These are phyloP conservation scores for Ischnura elegans DNA, from an alignment of 2,888 invertebrate genomes.

Conservation along the genomic window DNA sequence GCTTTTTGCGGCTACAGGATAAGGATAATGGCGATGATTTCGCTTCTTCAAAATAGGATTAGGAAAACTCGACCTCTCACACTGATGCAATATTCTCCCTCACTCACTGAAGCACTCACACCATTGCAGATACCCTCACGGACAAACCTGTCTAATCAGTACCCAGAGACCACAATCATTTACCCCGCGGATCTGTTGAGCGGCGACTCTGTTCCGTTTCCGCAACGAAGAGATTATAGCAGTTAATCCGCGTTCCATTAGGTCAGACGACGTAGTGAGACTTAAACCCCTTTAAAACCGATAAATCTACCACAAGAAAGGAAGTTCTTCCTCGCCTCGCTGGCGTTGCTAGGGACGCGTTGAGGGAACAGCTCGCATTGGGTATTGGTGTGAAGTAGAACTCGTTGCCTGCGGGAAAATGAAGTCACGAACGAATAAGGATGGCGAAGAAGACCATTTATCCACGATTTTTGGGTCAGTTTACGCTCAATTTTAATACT, in stretches of 20 bases:
- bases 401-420: too few species aligned
- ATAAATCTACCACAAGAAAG: conserved; percentile 26
- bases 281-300: conserved; percentile 38
- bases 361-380: neutral
- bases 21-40: neutral
- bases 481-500: too few species aligned
- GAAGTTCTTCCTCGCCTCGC: conserved; percentile 2
- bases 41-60: conserved; percentile 45
- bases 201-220: conserved; percentile 40
- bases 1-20: neutral
- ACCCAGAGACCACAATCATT: conserved; percentile 52
- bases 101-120: neutral
- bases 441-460: too few species aligned
- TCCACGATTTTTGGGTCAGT: too few species aligned
- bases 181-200: conserved; percentile 59
- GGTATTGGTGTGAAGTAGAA: neutral
- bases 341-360: neutral
- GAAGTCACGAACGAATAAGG: too few species aligned
- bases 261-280: conserved; percentile 19
- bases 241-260: conserved; percentile 45
- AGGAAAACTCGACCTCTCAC: conserved; percentile 32
- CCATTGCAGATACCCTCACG: neutral
- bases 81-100: neutral
- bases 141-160: conserved; percentile 47
- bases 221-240: conserved; percentile 50